These are phyloP conservation scores for Sialia sialis DNA, from an alignment of 2,113 vertebrate genomes.

Conservation along the genomic window DNA sequence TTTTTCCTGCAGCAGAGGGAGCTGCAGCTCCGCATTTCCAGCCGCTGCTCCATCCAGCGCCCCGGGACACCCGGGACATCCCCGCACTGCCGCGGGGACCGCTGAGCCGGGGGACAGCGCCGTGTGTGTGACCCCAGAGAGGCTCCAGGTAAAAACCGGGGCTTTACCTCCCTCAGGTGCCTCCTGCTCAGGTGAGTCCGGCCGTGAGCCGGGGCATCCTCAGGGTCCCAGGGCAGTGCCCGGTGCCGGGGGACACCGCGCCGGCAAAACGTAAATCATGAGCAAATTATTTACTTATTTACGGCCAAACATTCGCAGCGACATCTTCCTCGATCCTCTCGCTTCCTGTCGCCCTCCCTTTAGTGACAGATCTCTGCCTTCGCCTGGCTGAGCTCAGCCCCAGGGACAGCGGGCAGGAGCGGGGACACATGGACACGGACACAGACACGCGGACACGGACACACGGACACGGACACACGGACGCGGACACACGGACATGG, in stretches of 20 bases:
- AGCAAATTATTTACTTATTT: background rate
- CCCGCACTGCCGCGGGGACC: too few species aligned
- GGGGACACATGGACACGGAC: too few species aligned
- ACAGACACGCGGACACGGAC: too few species aligned
- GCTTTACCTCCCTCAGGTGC: accelerated
- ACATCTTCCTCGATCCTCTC: background rate
- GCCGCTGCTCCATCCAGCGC: too few species aligned
- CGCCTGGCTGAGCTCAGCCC: too few species aligned
- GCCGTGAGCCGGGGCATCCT: background rate
- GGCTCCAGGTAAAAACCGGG: background rate
- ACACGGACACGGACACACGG: too few species aligned
- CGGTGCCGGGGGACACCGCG: background rate
- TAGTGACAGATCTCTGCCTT: background rate
- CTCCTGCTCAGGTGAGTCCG: background rate
- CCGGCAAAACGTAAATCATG: accelerated
- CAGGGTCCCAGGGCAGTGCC: background rate
- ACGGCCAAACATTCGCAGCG: background rate
- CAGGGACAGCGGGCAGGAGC: background rate
- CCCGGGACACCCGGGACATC: too few species aligned
- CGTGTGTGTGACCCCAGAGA: background rate
- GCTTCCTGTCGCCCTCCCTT: background rate
- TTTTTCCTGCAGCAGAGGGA: background rate
- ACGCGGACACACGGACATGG: too few species aligned
- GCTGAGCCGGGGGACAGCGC: background rate
- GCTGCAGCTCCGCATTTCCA: background rate